A percentile compares a stretch with the other conserved stretches of the same genome.
These are phyloP conservation scores for Castor canadensis DNA, from an alignment of 2,113 vertebrate species.

Conservation along the genomic window DNA sequence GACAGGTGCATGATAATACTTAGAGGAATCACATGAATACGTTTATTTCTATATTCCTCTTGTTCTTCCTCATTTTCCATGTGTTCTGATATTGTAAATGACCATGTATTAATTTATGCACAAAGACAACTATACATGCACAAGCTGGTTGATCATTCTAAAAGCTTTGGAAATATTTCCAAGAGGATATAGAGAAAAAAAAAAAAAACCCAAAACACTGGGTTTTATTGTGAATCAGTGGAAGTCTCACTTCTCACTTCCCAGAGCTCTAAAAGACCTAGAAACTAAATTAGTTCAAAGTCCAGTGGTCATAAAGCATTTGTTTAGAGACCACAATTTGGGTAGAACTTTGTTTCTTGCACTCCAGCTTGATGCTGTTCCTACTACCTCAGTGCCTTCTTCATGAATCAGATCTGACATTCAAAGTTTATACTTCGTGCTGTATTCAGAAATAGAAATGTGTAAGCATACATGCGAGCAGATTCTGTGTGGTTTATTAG, in stretches of 20 bases:
- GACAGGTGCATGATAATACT: background rate
- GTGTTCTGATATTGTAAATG: background rate
- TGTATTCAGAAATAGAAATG: background rate
- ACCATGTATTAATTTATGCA: background rate
- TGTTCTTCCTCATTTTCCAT: background rate
- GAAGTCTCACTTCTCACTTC: conserved; percentile 6
- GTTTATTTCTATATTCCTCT: background rate
- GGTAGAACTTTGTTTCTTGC: background rate
- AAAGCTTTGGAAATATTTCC: background rate
- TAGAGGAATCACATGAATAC: background rate
- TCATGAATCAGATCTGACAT: background rate
- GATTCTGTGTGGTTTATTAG: background rate
- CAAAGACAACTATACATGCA: background rate
- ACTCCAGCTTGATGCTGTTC: background rate
- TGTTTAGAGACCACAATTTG: background rate
- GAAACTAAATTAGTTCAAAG: background rate
- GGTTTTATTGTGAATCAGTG: background rate
- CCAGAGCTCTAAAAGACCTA: background rate
- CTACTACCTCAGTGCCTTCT: background rate
- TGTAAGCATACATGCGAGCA: background rate
- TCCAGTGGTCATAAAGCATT: background rate
- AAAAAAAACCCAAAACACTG: too few species aligned
- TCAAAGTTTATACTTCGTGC: background rate
- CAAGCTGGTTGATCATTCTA: background rate
- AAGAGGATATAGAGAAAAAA: too few species aligned